A percentile compares a stretch with the other conserved stretches of the same genome.
Evolutionary conservation across 2,888 invertebrate genomes (phyloP).

Genomic region (Mimumesa dahlbomi): DNA sequence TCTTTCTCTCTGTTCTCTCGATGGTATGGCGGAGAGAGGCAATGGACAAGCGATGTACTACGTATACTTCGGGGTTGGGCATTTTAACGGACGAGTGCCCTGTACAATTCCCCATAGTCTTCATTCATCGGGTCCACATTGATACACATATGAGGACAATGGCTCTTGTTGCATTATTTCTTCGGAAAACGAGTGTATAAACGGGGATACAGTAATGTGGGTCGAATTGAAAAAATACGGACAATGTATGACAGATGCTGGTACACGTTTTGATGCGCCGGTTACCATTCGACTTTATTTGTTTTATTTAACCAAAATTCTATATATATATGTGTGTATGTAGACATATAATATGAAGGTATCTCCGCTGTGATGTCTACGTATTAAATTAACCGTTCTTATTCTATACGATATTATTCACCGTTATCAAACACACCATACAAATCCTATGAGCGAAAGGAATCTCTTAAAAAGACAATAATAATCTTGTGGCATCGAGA

Average conservation of each 20-base stretch:
- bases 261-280: slow-evolving; percentile 17
- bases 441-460: too few species aligned
- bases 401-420: too few species aligned
- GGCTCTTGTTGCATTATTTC: slow-evolving; percentile 50
- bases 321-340: too few species aligned
- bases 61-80: slow-evolving; percentile 10
- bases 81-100: slow-evolving; percentile 22
- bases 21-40: slow-evolving; percentile 6
- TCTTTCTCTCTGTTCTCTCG: too few species aligned
- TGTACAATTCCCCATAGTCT: slow-evolving; percentile 39
- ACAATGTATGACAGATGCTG: slow-evolving; percentile 43
- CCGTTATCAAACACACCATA: too few species aligned
- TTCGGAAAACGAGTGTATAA: slow-evolving; percentile 47
- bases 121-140: slow-evolving; percentile 48
- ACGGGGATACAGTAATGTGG: slow-evolving; percentile 39
- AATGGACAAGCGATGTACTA: slow-evolving; percentile 4
- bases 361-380: too few species aligned
- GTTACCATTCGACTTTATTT: background rate
- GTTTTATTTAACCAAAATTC: too few species aligned
- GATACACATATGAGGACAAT: slow-evolving; percentile 36
- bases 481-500: too few species aligned
- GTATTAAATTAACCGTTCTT: too few species aligned
- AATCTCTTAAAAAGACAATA: too few species aligned
- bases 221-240: slow-evolving; percentile 40
- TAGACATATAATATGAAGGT: too few species aligned